Evolutionary conservation across 2,113 vertebrate genomes (phyloP).

Genomic region (Lota lota): DNA sequence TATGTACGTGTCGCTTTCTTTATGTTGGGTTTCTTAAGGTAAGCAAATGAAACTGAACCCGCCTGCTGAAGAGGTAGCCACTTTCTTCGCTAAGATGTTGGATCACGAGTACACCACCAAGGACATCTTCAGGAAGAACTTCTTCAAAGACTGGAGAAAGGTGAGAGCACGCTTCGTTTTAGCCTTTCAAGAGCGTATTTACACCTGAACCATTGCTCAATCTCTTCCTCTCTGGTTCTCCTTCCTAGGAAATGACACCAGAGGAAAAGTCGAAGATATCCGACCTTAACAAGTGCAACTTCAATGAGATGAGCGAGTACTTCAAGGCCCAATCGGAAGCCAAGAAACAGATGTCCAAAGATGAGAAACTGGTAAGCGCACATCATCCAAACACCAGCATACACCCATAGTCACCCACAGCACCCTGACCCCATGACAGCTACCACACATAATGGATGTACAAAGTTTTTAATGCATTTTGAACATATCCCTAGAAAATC

Average conservation of each 20-base stretch:
- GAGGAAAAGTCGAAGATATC: conserved; percentile 89
- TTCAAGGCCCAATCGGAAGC: conserved; percentile 93
- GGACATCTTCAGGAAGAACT: conserved; percentile 97
- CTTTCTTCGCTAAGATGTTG: conserved; percentile 97
- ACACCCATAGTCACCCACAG: not conserved
- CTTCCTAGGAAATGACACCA: conserved; percentile 88
- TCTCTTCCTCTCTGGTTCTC: not conserved
- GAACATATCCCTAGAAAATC: conserved; percentile 79
- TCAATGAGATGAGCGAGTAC: conserved; percentile 88
- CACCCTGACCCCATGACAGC: not conserved
- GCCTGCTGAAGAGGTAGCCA: conserved; percentile 92
- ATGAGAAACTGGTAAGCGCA: conserved; percentile 85
- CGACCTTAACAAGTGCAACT: conserved; percentile 91
- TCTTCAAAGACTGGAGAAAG: conserved; percentile 97
- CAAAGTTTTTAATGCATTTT: not conserved
- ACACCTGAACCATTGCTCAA: not conserved
- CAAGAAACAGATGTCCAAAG: conserved; percentile 95
- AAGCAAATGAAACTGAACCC: conserved; percentile 89
- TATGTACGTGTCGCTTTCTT: too few species aligned
- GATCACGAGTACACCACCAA: conserved; percentile 98
- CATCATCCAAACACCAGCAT: not conserved
- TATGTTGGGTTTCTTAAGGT: conserved; percentile 61
- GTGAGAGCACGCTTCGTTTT: conserved; percentile 58
- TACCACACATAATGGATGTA: too few species aligned
- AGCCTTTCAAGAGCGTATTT: not conserved